A percentile compares a stretch with the other conserved stretches of the same genome.
Evolutionary conservation across 2,888 invertebrate species (phyloP).

Genomic region (Nipponacmea schrenckii): DNA sequence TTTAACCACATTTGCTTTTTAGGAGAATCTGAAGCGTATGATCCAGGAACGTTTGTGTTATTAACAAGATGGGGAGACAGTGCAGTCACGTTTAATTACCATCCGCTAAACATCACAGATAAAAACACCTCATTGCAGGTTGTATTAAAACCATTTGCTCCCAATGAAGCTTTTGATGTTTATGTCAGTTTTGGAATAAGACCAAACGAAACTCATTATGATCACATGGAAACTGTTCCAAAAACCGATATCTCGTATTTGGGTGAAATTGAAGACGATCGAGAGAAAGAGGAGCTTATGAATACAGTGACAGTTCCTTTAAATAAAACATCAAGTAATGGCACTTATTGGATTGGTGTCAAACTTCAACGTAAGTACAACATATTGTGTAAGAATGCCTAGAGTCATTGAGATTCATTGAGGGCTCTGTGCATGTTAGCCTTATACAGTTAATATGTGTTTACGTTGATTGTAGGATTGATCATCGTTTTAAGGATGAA

Average conservation of each 20-base stretch:
- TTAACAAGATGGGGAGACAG: conserved; percentile 25
- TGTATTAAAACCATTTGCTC: conserved; percentile 44
- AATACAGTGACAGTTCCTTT: conserved; percentile 57
- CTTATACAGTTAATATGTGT: too few relatives aligned
- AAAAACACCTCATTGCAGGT: conserved; percentile 59
- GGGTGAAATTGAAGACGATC: conserved; percentile 30
- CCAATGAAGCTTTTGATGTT: conserved; percentile 41
- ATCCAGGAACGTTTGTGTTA: conserved; percentile 29
- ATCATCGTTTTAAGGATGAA: too few relatives aligned
- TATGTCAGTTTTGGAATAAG: conserved; percentile 47
- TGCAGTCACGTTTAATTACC: conserved; percentile 45
- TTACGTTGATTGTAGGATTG: too few relatives aligned
- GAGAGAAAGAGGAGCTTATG: conserved; percentile 42
- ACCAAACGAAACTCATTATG: conserved; percentile 60
- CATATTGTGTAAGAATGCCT: background rate
- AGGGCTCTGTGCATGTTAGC: too few relatives aligned
- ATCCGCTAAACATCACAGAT: conserved; percentile 50
- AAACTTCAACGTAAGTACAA: conserved; percentile 52
- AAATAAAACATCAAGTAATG: conserved; percentile 52
- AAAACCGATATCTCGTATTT: conserved; percentile 33
- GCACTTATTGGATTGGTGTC: conserved; percentile 62
- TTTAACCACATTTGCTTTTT: background rate
- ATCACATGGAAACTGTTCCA: conserved; percentile 52
- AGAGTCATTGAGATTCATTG: too few relatives aligned
- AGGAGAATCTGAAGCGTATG: conserved; percentile 31